Evolutionary conservation across 2,797 vertebrate species (phyloP).

Genomic region (Propithecus perrieri): DNA sequence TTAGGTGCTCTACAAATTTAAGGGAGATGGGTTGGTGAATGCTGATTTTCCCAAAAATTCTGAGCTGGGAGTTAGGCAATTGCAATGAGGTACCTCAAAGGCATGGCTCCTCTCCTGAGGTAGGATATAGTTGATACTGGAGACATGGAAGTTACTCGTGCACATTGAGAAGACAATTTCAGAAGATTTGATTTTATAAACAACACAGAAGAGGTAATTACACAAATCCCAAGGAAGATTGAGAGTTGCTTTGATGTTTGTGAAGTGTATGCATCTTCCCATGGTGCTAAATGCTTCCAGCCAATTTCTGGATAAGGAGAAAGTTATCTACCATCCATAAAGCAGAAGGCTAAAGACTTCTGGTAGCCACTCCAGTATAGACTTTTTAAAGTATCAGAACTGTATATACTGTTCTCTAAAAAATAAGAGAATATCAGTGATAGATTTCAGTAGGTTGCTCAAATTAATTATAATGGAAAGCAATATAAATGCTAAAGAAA

Average conservation of each 20-base stretch:
- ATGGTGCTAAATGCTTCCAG: neutral
- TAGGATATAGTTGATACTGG: neutral
- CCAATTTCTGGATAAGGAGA: neutral
- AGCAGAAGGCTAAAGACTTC: neutral
- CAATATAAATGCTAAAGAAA: neutral
- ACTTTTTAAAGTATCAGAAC: neutral
- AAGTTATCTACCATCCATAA: neutral
- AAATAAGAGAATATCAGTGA: neutral
- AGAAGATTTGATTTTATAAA: neutral
- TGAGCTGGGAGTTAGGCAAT: neutral
- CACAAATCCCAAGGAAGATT: neutral
- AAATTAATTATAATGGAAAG: neutral
- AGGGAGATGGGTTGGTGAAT: neutral
- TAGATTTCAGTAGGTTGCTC: neutral
- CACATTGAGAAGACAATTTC: neutral
- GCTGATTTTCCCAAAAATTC: neutral
- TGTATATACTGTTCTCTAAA: neutral
- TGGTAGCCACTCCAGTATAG: neutral
- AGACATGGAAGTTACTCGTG: neutral
- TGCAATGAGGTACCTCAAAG: neutral
- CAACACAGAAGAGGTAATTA: neutral
- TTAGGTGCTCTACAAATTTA: neutral
- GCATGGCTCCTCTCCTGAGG: neutral
- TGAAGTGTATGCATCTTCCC: neutral
- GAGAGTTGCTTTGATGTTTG: neutral